Evolutionary conservation across 2,113 vertebrate species (phyloP), one percentile per base, ranked within the genome.

Genomic region (Hypocryptadius cinnamomeus): DNA sequence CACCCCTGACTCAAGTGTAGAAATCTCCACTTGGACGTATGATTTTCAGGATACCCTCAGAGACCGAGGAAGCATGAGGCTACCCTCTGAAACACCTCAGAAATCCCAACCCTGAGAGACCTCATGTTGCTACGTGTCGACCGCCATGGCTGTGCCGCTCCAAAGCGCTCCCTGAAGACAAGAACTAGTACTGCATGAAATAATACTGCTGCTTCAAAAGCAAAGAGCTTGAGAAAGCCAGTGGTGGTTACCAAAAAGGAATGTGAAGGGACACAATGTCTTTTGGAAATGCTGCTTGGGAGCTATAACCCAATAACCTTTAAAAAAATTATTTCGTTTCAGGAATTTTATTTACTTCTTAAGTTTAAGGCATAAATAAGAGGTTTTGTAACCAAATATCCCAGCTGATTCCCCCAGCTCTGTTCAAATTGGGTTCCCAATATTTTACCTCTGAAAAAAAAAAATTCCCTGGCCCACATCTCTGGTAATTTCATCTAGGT

Each of bases 41-140:
- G 23, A 15, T 16, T 88, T 90, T 59, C n/a, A 88, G 60, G 64
- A 80, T 66, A 77, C 50, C 30, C 72, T 80, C 35, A 50, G 51
- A 70, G 77, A 73, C 68, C 0, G 15, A 73, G 37, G 59, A 17
- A 88, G 76, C 47, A 21, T 33, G 53, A 85, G 54, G 42, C n/a
- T 54, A 70, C 16, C 28, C 60, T 70, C 54, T 59, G 64, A 80
- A 86, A 73, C 47, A 70, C 35, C 89, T 73, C 63, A 53, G 39
- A 94, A 92, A 94, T 86, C 33, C 39, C 77, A 83, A 0, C 23
- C 47, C 54, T 77, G 71, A 70, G 53, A 83, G 45, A 35, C n/a
- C 0, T 0, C 2, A 1, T 56, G 65, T 56, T 74, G 56, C 71
- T 87, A 1, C 2, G 4, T 68, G 53, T 68, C 0, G 0, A 63